Evolutionary conservation across 2,113 vertebrate genomes (phyloP), one percentile per base, ranked within the genome.

Genomic region (Dissostichus mawsoni): DNA sequence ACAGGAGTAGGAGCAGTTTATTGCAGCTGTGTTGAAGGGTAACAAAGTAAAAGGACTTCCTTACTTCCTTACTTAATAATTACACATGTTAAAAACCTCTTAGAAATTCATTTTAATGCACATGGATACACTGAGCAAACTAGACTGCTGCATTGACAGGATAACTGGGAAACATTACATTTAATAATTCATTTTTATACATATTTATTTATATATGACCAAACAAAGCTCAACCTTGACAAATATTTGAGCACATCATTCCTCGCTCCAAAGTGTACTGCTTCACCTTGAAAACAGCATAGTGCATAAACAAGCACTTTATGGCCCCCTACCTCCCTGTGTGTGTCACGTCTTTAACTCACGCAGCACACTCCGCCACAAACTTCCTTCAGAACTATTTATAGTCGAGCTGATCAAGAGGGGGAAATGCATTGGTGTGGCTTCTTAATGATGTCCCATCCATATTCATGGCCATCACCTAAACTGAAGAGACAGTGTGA

Each of bases 391-490:
- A 48, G 61, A 76, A 69, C 77, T 94, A 85, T 88, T 88, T 84
- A 86, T 87, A 86, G 78, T 57, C 12, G 2, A 69, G 44, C 18
- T 12, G 58, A 79, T 58, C 18, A 29, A 18, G 12, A 56, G 20
- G 23, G 55, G 61, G 57, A 41, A 29, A 61, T 58, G 62, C 50
- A 63, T 88, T 71, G 45, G 61, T 66, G 61, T 78, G 81, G 80
- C 69, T 86, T 52, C 53, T 76, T 62, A 79, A 83, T 62, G 69
- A 89, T 76, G 53, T 10, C 55, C 41, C 52, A 80, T 92, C 62
- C 63, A 84, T 89, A 91, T 91, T 93, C 68, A 92, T 88, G 56
- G 17, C 8, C 61, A 51, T 64, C 57, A 29, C 29, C 48, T 45
- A 47, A 61, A 69, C 52, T n/a, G 36, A 69, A 77, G 48, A 68